Evolutionary conservation across 2,113 vertebrate species (phyloP).

Genomic region (Mobula birostris): DNA sequence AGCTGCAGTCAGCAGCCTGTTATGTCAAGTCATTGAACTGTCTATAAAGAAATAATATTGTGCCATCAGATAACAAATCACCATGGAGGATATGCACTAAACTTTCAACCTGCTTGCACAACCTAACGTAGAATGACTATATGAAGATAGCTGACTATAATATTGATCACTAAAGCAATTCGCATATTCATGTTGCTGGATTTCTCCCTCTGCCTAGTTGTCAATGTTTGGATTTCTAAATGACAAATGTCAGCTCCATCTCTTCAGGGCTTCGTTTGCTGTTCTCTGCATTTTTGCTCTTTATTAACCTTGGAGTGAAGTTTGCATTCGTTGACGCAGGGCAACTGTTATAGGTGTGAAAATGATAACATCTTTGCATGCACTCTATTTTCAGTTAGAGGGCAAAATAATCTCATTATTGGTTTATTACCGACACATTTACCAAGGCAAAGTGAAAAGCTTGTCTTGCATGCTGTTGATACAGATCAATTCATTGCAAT

Average conservation of each 20-base stretch:
- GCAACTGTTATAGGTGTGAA: not conserved
- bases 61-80: not conserved
- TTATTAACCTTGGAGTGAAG: not conserved
- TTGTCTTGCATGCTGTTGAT: no score
- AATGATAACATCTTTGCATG: not conserved
- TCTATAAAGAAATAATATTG: not conserved
- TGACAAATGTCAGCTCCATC: not conserved
- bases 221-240: not conserved
- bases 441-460: no score
- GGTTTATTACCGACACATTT: no score
- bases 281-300: not conserved
- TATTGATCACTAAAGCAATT: not conserved
- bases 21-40: not conserved
- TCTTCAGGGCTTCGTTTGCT: not conserved
- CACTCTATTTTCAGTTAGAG: not conserved
- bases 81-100: not conserved
- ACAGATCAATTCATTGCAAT: no score
- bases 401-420: not conserved
- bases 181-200: not conserved
- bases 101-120: not conserved
- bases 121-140: not conserved
- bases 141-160: not conserved
- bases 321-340: not conserved
- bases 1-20: not conserved
- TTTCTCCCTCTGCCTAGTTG: not conserved